Evolutionary conservation across 2,797 vertebrate species (phyloP), one percentile per base, ranked within the genome.

Genomic region (Eidolon dupreanum): DNA sequence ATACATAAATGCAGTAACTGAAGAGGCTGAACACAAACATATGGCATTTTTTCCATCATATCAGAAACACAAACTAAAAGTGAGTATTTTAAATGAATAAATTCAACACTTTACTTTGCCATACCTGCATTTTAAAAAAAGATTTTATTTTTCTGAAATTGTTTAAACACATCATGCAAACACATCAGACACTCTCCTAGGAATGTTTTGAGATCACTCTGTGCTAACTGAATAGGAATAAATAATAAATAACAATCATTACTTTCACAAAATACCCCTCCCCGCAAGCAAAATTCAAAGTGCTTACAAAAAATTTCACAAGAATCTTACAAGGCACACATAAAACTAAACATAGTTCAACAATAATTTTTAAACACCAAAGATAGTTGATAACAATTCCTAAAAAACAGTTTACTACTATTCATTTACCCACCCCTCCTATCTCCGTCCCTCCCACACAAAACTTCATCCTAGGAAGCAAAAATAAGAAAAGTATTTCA

Each of bases 211-310:
- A 78, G 68, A 94, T 95, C 65, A 95, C 61, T 88, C 82, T 93
- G 75, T 97, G 53, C 82, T 97, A 97, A 97, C 5, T 22, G 51
- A 83, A 94, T 65, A 81, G 74, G 84, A 97, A 98, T 97, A 98
- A 98, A 97, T 97, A 98, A 96, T 97, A 97, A 97, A 97, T 96
- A 97, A 97, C 66, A 92, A 65, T 53, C 22, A 94, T 70, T 38
- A 97, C 36, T 92, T 95, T 96, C 90, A 97, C 84, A 97, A 95
- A 96, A 97, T 73, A 73, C 55, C 59, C 15, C 77, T 68, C 38
- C 26, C n/a, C 24, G 36, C 41, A 28, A 31, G 28, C 51, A 96
- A 97, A 95, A 96, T 74, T 96, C 96, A 97, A 97, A 95, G 96
- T 97, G 96, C 87, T 92, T 96, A 97, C 96, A 91, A 93, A 97